These are phyloP conservation scores for Machimus atricapillus DNA, from an alignment of 2,888 invertebrate species.

Conservation along the genomic window DNA sequence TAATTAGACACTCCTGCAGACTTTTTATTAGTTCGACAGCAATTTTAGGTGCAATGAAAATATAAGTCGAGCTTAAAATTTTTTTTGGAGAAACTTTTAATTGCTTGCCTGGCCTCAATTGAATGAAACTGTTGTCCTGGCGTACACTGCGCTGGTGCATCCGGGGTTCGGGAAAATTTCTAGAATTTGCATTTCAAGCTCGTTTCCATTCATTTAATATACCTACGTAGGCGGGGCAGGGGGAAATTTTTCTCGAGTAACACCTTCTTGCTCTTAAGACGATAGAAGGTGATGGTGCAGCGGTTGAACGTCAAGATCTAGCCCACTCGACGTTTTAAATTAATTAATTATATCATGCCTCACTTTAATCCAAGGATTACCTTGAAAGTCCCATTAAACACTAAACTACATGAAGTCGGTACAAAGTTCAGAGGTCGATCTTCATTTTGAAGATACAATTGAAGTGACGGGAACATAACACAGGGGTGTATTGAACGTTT, in stretches of 20 bases:
- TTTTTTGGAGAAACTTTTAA: conserved; percentile 22
- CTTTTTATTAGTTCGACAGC: conserved; percentile 40
- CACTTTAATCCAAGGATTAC: background rate
- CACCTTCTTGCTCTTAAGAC: background rate
- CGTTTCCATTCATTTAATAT: conserved; percentile 17
- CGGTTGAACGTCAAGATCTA: background rate
- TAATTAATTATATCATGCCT: background rate
- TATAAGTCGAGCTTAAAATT: conserved; percentile 33
- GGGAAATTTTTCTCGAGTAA: background rate
- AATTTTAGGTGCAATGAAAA: conserved; percentile 37
- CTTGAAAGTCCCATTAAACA: background rate
- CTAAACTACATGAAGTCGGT: background rate
- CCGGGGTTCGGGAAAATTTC: background rate
- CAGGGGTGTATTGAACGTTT: too few species aligned
- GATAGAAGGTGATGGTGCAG: background rate
- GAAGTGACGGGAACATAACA: too few species aligned
- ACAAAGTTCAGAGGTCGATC: too few species aligned
- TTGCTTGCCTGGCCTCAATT: conserved; percentile 33
- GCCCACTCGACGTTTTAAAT: background rate
- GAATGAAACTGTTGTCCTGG: conserved; percentile 30
- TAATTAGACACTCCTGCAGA: conserved; percentile 31
- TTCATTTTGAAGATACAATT: too few species aligned
- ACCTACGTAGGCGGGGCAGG: background rate
- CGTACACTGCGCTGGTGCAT: background rate
- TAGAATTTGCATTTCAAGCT: conserved; percentile 18